Evolutionary conservation across 35 echinoderm and acorn worm species (phyloP).

Genomic region (Heliocidaris erythrogramma): DNA sequence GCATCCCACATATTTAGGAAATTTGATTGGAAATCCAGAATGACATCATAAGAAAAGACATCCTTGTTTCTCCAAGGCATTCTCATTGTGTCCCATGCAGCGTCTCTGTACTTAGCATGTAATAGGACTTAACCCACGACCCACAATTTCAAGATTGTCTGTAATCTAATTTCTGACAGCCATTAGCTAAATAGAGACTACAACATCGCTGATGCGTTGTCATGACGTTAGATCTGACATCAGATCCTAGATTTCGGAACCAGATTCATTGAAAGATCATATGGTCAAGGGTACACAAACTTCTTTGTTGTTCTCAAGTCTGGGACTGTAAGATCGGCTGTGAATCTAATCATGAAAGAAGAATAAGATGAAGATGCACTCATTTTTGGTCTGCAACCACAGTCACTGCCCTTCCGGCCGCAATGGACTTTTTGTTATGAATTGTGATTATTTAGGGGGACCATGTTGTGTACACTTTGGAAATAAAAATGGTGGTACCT

Average conservation of each 20-base stretch:
- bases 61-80: slow-evolving; percentile 6
- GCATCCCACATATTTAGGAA: background rate
- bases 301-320: slow-evolving; percentile 22
- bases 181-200: background rate
- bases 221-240: background rate
- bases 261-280: slow-evolving; percentile 33
- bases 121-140: slow-evolving; percentile 26
- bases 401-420: background rate
- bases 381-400: background rate
- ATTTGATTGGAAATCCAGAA: background rate
- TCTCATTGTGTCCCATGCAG: background rate
- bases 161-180: slow-evolving; percentile 36
- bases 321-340: background rate
- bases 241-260: background rate
- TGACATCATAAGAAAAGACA: background rate
- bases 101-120: slow-evolving; percentile 30
- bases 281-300: slow-evolving; percentile 43
- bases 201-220: slow-evolving; percentile 10
- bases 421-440: no score
- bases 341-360: background rate
- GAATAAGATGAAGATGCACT: background rate
- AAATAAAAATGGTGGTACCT: background rate
- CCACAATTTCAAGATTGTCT: slow-evolving; percentile 3
- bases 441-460: no score
- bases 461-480: background rate